Evolutionary conservation across 1,140 invertebrate genomes (phyloP).

Genomic region (Anthonomus grandis): DNA sequence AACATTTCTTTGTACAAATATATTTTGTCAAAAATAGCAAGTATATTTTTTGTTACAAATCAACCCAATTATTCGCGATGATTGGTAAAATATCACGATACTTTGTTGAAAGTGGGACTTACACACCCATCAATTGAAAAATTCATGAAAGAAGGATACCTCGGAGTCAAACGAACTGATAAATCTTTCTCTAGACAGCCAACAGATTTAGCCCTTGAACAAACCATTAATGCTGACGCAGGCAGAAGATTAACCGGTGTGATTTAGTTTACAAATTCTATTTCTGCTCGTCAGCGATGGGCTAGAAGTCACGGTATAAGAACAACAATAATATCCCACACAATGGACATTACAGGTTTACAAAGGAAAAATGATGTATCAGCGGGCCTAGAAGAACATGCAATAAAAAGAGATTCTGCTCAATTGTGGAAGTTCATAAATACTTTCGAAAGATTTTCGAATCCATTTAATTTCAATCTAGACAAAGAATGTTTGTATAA

Average conservation of each 20-base stretch:
- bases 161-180: conserved; percentile 32
- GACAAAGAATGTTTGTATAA: conserved; percentile 28
- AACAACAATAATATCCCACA: conserved; percentile 34
- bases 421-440: conserved; percentile 34
- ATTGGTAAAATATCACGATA: conserved; percentile 8
- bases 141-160: conserved; percentile 16
- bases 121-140: conserved; percentile 20
- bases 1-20: conserved; percentile 35
- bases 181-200: too few species aligned
- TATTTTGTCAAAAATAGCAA: conserved; percentile 18
- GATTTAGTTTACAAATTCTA: conserved; percentile 32
- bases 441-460: conserved; percentile 29
- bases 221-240: conserved; percentile 37
- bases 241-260: conserved; percentile 30
- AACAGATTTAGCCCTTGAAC: conserved; percentile 32
- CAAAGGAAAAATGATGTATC: conserved; percentile 21
- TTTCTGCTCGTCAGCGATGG: conserved; percentile 37
- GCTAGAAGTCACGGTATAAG: conserved; percentile 32
- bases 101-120: conserved; percentile 19
- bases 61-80: conserved; percentile 13
- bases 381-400: conserved; percentile 31
- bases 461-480: conserved; percentile 35
- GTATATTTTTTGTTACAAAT: conserved; percentile 20
- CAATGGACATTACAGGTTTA: conserved; percentile 29
- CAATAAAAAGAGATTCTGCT: conserved; percentile 26